phyloP scores from a whole-genome alignment of 2,888 invertebrate genomes.

The Oxycera nigricornis region DNA sequence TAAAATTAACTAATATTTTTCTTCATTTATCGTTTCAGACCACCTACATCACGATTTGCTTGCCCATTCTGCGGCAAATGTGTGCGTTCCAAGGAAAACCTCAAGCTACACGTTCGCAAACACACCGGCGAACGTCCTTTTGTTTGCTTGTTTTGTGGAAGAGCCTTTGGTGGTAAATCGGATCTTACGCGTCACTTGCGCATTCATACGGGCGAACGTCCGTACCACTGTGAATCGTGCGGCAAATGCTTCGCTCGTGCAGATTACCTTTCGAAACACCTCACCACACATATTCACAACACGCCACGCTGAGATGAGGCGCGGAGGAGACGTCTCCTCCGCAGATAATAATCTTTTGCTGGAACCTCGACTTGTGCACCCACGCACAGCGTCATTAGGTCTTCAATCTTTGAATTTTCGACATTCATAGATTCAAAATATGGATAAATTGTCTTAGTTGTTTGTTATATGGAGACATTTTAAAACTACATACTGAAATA shows the following conservation, averaged over 20 bases:
- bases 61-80: constrained; percentile 91
- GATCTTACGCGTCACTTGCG: constrained; percentile 85
- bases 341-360: constrained; percentile 57
- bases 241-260: constrained; percentile 91
- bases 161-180: constrained; percentile 88
- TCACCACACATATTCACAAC: constrained; percentile 87
- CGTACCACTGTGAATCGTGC: constrained; percentile 91
- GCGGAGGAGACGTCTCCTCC: constrained; percentile 63
- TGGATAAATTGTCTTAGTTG: no score
- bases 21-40: no score
- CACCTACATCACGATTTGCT: constrained; percentile 71
- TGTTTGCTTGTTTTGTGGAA: constrained; percentile 86
- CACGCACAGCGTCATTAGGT: no score
- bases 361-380: not conserved
- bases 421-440: no score
- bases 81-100: constrained; percentile 86
- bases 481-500: no score
- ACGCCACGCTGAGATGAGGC: constrained; percentile 67
- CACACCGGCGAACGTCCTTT: constrained; percentile 90
- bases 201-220: constrained; percentile 88
- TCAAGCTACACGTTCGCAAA: constrained; percentile 86
- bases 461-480: no score
- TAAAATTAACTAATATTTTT: no score
- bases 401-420: no score
- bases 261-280: constrained; percentile 88